phyloP scores from a whole-genome alignment of 2,113 vertebrate species.

The Ursus arctos region DNA sequence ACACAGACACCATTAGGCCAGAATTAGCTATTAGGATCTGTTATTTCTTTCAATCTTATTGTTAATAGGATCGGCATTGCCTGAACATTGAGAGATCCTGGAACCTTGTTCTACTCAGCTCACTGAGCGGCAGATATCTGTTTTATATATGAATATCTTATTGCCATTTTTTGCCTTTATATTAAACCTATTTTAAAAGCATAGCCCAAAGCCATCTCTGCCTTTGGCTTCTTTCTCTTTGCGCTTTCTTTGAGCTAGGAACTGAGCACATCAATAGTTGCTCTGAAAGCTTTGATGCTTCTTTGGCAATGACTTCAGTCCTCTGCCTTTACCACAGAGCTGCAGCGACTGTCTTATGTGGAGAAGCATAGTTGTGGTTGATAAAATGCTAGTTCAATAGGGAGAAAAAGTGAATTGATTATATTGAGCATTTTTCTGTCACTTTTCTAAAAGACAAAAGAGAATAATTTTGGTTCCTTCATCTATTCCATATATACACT shows the following conservation, averaged over 20 bases:
- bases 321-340: constrained; percentile 82
- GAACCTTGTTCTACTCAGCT: not conserved
- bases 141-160: constrained; percentile 65
- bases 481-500: constrained; percentile 67
- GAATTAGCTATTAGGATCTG: not conserved
- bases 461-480: constrained; percentile 83
- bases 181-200: constrained; percentile 76
- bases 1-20: not conserved
- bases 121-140: constrained; percentile 59
- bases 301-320: constrained; percentile 81
- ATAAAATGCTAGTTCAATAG: constrained; percentile 81
- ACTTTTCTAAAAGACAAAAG: constrained; percentile 84
- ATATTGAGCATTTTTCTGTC: constrained; percentile 83
- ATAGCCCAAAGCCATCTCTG: constrained; percentile 74
- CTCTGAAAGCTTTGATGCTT: constrained; percentile 80
- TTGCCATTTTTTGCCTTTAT: constrained; percentile 73
- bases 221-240: constrained; percentile 32
- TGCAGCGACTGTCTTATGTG: constrained; percentile 81
- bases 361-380: constrained; percentile 84
- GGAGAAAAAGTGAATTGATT: constrained; percentile 79
- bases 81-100: not conserved
- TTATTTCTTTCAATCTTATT: not conserved
- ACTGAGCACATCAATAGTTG: constrained; percentile 77
- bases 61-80: not conserved
- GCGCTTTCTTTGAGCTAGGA: constrained; percentile 64